A percentile compares a stretch with the other conserved stretches of the same genome.
Evolutionary conservation across 2,797 vertebrate species (phyloP).

Genomic region (Parambassis ranga): DNA sequence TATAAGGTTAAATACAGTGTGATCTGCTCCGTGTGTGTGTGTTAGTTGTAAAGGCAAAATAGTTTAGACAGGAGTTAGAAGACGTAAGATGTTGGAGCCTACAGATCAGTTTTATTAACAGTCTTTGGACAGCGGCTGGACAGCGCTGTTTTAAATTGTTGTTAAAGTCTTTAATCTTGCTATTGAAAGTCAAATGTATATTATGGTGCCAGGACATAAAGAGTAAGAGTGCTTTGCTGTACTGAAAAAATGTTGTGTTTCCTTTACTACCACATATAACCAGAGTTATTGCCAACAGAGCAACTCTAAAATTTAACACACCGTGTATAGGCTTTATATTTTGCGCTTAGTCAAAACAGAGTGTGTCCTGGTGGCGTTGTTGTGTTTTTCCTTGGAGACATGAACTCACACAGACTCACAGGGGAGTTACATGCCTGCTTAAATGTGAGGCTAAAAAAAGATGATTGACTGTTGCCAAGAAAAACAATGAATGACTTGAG

Average conservation of each 20-base stretch:
- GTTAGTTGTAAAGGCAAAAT: constrained; percentile 3
- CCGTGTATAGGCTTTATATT: constrained; percentile 28
- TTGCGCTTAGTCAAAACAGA: constrained; percentile 44
- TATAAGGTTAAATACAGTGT: constrained; percentile 7
- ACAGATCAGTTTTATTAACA: constrained; percentile 18
- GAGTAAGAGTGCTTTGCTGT: neutral
- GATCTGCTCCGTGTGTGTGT: neutral
- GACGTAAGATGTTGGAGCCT: neutral
- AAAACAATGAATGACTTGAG: constrained; percentile 71
- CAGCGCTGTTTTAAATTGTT: constrained; percentile 11
- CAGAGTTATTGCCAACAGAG: constrained; percentile 7
- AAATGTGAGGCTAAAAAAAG: constrained; percentile 51
- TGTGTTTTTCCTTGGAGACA: constrained; percentile 38
- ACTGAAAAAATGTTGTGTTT: constrained; percentile 23
- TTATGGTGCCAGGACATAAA: constrained; percentile 6
- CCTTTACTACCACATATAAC: constrained; percentile 12
- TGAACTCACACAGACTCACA: constrained; percentile 58
- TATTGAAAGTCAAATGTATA: constrained; percentile 12
- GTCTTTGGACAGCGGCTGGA: constrained; percentile 3
- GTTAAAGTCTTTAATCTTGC: constrained; percentile 10
- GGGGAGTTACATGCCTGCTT: constrained; percentile 56
- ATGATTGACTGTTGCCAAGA: constrained; percentile 75
- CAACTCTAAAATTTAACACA: constrained; percentile 17
- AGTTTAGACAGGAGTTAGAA: constrained; percentile 3
- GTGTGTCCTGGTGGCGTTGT: constrained; percentile 25